Base-by-base conservation (phyloP, 2,113 vertebrate genomes). In the Probosciger aterrimus region DNA sequence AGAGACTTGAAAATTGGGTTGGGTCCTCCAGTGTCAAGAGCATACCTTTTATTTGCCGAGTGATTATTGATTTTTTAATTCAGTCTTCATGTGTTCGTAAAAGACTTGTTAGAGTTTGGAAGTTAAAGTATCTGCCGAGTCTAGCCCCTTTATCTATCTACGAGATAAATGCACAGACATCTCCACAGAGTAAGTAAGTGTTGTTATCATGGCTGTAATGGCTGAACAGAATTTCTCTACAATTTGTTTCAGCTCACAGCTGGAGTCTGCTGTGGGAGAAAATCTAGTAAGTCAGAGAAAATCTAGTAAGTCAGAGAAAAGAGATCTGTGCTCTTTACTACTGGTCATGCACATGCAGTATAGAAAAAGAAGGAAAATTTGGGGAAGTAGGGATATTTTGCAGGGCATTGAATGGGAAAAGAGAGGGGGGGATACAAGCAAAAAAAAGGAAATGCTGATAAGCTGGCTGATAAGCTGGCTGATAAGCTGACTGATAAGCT, bases 171-270 rank as follows among this genome's bases (percentile, higher is more conserved):
- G 37, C 39, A 50, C 46, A 79, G 14, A 27, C 67, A 77, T 44
- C n/a, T 90, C 52, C 49, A 69, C 11, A 16, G 39, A 69, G 76
- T 55, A 82, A 68, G 55, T 64, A 82, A 68, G 55, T 64, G 8
- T 69, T 93, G 59, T 69, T 73, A 82, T 78, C 62, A 68, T 6
- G 55, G 31, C 39, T 86, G 23, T 73, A 84, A 93, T 69, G 76
- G 15, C 44, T 77, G 79, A 77, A 73, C 13, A 76, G 43, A 76
- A 88, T 90, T 92, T 88, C 27, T 27, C 28, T 88, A 39, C 35
- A 64, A 64, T 68, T 93, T 92, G 9, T 57, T 93, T 80, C 82
- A 68, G 67, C 39, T 79, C 71, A 68, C 65, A 92, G 82, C 43
- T 87, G 62, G 74, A 63, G 28, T 19, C 8, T 37, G 27, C 55